Conservation (phyloP, 2,888 invertebrate species). For the Griposia aprilina region DNA sequence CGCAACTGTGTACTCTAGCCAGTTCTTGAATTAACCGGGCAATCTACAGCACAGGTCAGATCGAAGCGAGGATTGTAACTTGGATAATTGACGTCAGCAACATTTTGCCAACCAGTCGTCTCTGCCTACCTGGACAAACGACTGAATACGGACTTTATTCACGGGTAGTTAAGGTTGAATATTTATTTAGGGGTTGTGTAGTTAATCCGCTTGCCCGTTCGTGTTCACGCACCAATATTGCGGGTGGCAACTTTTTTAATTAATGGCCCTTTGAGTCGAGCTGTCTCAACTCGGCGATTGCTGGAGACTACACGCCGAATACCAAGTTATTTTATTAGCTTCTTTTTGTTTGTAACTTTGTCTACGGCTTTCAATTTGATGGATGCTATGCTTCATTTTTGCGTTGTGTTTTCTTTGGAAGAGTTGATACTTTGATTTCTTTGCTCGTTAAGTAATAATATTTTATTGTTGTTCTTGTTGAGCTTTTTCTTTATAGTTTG, state of each 20-base stretch:
- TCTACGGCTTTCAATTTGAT: constrained; percentile 50
- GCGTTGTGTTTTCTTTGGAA: constrained; percentile 11
- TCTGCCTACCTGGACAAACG: constrained; percentile 19
- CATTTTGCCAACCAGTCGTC: constrained; percentile 37
- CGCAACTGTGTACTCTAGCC: constrained; percentile 3
- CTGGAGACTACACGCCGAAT: constrained; percentile 56
- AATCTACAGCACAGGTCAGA: constrained; percentile 20
- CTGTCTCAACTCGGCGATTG: constrained; percentile 52
- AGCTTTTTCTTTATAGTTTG: background rate
- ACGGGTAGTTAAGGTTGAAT: constrained; percentile 37
- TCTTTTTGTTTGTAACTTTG: constrained; percentile 58
- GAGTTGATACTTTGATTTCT: constrained; percentile 22
- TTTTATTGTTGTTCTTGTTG: background rate
- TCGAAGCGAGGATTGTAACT: constrained; percentile 47
- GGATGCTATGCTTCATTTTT: constrained; percentile 29
- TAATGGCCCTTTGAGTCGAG: constrained; percentile 59
- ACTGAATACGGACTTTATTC: constrained; percentile 43
- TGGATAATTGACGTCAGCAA: constrained; percentile 55
- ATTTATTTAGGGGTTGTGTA: constrained; percentile 32
- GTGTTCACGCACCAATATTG: constrained; percentile 63
- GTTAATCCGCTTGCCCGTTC: constrained; percentile 55
- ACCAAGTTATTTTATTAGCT: constrained; percentile 59
- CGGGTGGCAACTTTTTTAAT: constrained; percentile 68
- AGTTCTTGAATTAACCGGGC: constrained; percentile 17
- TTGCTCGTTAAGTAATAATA: background rate